These are phyloP conservation scores for Timandra comae DNA, from an alignment of 2,888 invertebrate genomes.

Conservation along the genomic window DNA sequence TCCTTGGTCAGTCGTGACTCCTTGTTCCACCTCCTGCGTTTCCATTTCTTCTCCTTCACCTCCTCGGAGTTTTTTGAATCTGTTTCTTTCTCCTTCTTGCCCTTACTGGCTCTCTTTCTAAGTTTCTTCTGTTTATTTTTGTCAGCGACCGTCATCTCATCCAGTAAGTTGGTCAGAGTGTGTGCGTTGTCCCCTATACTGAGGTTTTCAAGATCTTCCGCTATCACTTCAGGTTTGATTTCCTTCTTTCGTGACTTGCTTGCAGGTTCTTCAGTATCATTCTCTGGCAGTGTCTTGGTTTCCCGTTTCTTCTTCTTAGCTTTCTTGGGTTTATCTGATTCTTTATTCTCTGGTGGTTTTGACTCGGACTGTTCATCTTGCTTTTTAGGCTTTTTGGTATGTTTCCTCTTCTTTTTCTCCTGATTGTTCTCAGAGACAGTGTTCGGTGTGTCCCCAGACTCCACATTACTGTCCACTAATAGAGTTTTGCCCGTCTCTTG, in stretches of 20 bases:
- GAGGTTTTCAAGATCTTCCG: constrained; percentile 50
- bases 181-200: constrained; percentile 61
- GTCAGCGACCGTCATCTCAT: constrained; percentile 61
- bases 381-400: constrained; percentile 21
- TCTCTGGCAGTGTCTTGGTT: constrained; percentile 17
- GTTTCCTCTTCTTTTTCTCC: constrained; percentile 33
- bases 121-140: constrained; percentile 47
- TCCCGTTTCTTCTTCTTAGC: constrained; percentile 44
- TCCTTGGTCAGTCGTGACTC: constrained; percentile 36
- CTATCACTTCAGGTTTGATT: constrained; percentile 41
- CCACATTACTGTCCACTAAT: constrained; percentile 8
- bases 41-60: constrained; percentile 55
- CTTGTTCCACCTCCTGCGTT: constrained; percentile 60
- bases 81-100: constrained; percentile 13
- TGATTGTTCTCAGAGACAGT: constrained; percentile 11
- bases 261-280: constrained; percentile 33
- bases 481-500: constrained; percentile 21
- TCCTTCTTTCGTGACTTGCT: constrained; percentile 39
- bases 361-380: constrained; percentile 21
- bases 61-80: constrained; percentile 27
- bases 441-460: constrained; percentile 9
- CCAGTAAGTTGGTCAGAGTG: constrained; percentile 49
- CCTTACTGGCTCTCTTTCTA: constrained; percentile 33
- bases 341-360: constrained; percentile 5
- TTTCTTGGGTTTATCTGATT: constrained; percentile 26